Conservation (phyloP, 1,140 invertebrate genomes). For the Cherax destructor region DNA sequence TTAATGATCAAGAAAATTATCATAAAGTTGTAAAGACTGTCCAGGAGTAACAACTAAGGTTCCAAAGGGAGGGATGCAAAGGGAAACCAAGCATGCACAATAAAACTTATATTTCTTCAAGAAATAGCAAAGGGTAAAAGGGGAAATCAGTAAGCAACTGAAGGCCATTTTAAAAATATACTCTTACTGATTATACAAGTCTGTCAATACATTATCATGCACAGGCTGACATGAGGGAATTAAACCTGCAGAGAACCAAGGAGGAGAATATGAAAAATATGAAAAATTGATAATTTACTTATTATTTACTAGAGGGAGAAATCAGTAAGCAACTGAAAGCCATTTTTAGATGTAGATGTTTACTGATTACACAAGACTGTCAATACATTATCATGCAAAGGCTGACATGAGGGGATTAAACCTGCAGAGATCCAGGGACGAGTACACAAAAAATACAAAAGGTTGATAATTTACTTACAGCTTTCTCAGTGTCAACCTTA, state of each 20-base stretch:
- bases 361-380: background rate
- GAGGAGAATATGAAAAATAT: too few species aligned
- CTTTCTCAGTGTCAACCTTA: conserved; percentile 69
- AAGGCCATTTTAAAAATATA: background rate
- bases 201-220: background rate
- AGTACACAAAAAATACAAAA: background rate
- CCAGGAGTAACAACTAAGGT: too few species aligned
- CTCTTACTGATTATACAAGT: background rate
- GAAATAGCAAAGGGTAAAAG: too few species aligned
- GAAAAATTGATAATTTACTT: too few species aligned
- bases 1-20: too few species aligned
- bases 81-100: too few species aligned
- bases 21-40: too few species aligned
- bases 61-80: too few species aligned
- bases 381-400: background rate
- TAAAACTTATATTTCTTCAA: too few species aligned
- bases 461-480: conserved; percentile 49
- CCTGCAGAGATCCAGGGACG: background rate
- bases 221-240: background rate
- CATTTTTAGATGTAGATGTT: background rate
- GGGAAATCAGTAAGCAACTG: too few species aligned
- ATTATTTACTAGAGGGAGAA: too few species aligned
- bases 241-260: background rate
- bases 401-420: background rate
- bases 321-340: too few species aligned